phyloP scores from a whole-genome alignment of 2,888 invertebrate genomes.

The Cheilosia scutellata region DNA sequence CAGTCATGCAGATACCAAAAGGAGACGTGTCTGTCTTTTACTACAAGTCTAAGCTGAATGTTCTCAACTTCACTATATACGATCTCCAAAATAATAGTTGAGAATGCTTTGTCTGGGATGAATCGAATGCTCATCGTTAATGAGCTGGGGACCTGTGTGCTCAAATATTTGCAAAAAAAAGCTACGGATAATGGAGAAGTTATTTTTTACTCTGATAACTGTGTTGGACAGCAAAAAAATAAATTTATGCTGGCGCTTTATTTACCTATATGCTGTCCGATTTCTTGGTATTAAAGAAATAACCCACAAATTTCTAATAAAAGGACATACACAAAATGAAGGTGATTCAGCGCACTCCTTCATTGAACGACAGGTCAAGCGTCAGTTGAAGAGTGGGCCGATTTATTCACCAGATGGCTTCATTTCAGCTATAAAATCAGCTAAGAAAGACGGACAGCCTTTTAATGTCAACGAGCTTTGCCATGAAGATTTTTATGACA shows the following conservation, averaged over 20 bases:
- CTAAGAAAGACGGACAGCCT: conserved; percentile 29
- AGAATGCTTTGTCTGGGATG: conserved; percentile 51
- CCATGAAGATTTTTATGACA: too few relatives aligned
- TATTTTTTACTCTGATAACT: conserved; percentile 47
- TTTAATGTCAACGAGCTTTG: conserved; percentile 28
- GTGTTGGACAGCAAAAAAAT: conserved; percentile 61
- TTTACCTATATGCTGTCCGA: conserved; percentile 65
- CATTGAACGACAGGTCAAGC: conserved; percentile 41
- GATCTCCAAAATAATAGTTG: conserved; percentile 53
- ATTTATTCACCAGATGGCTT: conserved; percentile 45
- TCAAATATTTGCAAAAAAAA: conserved; percentile 40
- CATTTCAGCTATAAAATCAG: conserved; percentile 34
- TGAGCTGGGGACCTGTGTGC: conserved; percentile 35
- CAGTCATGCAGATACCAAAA: conserved; percentile 64
- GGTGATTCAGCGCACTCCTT: conserved; percentile 38
- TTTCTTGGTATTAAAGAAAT: conserved; percentile 63
- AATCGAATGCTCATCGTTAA: conserved; percentile 42
- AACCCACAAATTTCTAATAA: conserved; percentile 46
- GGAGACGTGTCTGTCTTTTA: conserved; percentile 65
- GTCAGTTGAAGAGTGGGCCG: conserved; percentile 37
- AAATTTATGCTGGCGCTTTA: conserved; percentile 66
- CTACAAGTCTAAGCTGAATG: conserved; percentile 68
- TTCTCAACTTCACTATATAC: conserved; percentile 63
- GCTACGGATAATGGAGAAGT: conserved; percentile 2
- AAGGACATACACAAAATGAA: conserved; percentile 44